Conservation (phyloP, 2,888 invertebrate species). For the Volucella inflata region DNA sequence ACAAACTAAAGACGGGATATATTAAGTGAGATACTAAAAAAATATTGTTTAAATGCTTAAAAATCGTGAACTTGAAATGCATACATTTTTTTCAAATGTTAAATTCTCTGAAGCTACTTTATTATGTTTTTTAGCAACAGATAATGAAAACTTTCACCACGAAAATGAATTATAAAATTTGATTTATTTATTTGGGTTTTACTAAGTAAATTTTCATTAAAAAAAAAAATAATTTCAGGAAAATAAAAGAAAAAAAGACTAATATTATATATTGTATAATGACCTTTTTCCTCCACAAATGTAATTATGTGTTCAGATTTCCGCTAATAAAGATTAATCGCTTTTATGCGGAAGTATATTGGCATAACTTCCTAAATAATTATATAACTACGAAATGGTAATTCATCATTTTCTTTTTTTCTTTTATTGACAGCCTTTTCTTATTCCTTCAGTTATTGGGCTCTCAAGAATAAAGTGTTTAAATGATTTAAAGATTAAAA, state of each 20-base stretch:
- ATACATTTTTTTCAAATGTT: too few species aligned
- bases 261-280: too few species aligned
- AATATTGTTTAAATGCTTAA: too few species aligned
- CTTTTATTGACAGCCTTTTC: slow-evolving; percentile 42
- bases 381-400: slow-evolving; percentile 49
- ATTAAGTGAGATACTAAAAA: too few species aligned
- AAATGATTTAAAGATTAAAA: too few species aligned
- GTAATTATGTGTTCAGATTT: slow-evolving; percentile 19
- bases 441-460: slow-evolving; percentile 30
- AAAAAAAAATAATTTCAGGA: not conserved
- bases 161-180: too few species aligned
- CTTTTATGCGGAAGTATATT: slow-evolving; percentile 17
- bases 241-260: slow-evolving; percentile 5
- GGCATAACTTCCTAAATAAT: slow-evolving; percentile 45
- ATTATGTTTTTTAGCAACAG: too few species aligned
- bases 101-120: too few species aligned
- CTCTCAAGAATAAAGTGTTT: not conserved
- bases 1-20: too few species aligned
- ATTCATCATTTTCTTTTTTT: slow-evolving; percentile 58
- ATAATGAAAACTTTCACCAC: too few species aligned
- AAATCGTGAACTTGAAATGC: too few species aligned
- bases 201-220: not conserved
- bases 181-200: not conserved
- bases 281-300: not conserved
- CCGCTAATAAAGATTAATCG: slow-evolving; percentile 63